Percentiles rank a stretch among this genome's conserved stretches.
Evolutionary conservation across 1,140 invertebrate species (phyloP).

Genomic region (Hestina assimilis): DNA sequence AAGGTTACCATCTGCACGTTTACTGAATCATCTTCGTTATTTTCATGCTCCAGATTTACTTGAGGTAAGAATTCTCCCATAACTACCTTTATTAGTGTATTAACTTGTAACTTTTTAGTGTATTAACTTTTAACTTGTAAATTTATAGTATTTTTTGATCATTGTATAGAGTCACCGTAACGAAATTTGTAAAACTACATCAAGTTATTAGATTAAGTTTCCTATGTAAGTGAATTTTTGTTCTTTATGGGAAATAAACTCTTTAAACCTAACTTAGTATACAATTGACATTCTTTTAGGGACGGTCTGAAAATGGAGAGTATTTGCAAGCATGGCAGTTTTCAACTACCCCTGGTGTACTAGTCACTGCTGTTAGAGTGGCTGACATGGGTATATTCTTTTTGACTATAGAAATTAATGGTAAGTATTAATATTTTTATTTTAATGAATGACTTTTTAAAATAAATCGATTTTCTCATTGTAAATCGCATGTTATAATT

Average conservation of each 20-base stretch:
- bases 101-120: too few species aligned
- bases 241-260: too few species aligned
- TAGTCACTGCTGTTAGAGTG: slow-evolving; percentile 62
- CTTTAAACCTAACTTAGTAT: too few species aligned
- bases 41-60: slow-evolving; percentile 65
- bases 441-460: too few species aligned
- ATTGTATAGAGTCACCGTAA: too few species aligned
- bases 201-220: too few species aligned
- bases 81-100: slow-evolving; percentile 6
- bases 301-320: slow-evolving; percentile 63
- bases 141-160: too few species aligned
- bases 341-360: slow-evolving; percentile 54
- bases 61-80: slow-evolving; percentile 47
- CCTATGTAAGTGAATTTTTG: too few species aligned
- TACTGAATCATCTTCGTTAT: slow-evolving; percentile 71
- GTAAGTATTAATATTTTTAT: slow-evolving; percentile 39
- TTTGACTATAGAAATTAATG: slow-evolving; percentile 62
- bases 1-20: slow-evolving; percentile 54
- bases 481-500: too few species aligned
- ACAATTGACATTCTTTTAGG: slow-evolving; percentile 53
- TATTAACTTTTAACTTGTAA: too few species aligned
- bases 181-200: too few species aligned
- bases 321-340: slow-evolving; percentile 71
- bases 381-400: slow-evolving; percentile 70
- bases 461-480: too few species aligned